Base-by-base conservation (phyloP, 2,888 invertebrate genomes). In the Mamestra brassicae region DNA sequence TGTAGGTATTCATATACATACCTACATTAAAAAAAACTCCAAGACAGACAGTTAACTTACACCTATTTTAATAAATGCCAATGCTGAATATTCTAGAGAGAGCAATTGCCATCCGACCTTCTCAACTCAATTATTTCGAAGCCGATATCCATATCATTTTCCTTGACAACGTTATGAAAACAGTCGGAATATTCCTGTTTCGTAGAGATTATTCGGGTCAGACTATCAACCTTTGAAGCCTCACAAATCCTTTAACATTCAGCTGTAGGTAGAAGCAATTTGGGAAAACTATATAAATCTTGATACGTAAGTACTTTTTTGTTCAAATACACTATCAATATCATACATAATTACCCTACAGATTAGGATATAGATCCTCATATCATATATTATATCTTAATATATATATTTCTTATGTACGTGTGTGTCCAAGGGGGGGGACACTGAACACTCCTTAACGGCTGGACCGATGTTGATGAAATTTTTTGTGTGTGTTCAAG, bases 191-290 rank as follows among this genome's bases (percentile, higher is more conserved):
- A 73, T 61, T 68, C 34, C 58, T 64, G 57, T 69, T 57, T 60
- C 36, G 64, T 63, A 34, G 34, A 74, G 58, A 81, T 71, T 70
- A 78, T 78, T 69, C 15, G 60, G 78, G 57, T 71, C 71, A 45
- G 47, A 47, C 57, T 50, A 71, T 52, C 65, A 78, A 50, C 47
- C 17, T 1, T 62, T 58, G 68, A 54, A 69, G n/a, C 36, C 57
- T 26, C 17, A 57, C n/a, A 72, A 65, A 81, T 71, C 70, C 71
- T 68, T 10, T 66, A 61, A 60, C 17, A 68, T 58, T 61, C 8
- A 45, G 50, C 60, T 50, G 17, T 60, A 54, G 26, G n/a, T 47
- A 7, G 50, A 54, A 6, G 69, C 26, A 47, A 62, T 17, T n/a
- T 69, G 42, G 36, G 15, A 54, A 36, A 70, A 38, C 50, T 76